A percentile compares a stretch with the other conserved stretches of the same genome.
Conservation (phyloP, 2,113 vertebrate genomes). For the Butorides virescens region DNA sequence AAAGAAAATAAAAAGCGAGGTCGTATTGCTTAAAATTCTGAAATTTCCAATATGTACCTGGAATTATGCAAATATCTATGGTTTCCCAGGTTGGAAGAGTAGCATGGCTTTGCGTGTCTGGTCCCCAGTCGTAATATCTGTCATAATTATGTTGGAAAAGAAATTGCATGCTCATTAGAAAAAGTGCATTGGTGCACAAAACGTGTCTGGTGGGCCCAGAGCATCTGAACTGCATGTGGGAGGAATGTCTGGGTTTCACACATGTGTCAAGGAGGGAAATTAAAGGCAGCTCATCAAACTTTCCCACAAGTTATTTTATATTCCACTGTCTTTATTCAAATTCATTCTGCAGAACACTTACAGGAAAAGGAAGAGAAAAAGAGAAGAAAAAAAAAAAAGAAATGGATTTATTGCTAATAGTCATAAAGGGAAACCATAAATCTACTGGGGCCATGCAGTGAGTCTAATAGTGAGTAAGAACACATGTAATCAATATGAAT, state of each 20-base stretch:
- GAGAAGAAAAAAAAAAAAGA: too few relatives aligned
- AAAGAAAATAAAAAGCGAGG: neutral
- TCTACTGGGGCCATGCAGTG: neutral
- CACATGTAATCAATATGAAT: constrained; percentile 59
- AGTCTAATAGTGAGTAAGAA: constrained; percentile 21
- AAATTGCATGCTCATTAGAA: neutral
- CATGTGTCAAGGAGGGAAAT: neutral
- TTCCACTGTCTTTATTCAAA: neutral
- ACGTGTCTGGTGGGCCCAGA: neutral
- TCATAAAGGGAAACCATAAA: constrained; percentile 42
- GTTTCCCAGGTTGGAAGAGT: neutral
- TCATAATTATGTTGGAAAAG: neutral
- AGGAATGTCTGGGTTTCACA: neutral
- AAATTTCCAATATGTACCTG: neutral
- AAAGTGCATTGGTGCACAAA: neutral
- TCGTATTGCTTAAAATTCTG: neutral
- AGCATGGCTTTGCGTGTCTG: neutral
- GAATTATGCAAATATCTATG: constrained; percentile 13
- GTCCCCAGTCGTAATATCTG: neutral
- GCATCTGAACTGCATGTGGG: neutral
- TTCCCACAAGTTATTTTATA: neutral
- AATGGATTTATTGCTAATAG: constrained; percentile 29
- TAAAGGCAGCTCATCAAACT: constrained; percentile 5
- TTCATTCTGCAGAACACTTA: neutral
- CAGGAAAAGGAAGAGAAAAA: neutral